Base-by-base conservation (phyloP, 1,140 invertebrate genomes). In the Drosophila grimshawi region DNA sequence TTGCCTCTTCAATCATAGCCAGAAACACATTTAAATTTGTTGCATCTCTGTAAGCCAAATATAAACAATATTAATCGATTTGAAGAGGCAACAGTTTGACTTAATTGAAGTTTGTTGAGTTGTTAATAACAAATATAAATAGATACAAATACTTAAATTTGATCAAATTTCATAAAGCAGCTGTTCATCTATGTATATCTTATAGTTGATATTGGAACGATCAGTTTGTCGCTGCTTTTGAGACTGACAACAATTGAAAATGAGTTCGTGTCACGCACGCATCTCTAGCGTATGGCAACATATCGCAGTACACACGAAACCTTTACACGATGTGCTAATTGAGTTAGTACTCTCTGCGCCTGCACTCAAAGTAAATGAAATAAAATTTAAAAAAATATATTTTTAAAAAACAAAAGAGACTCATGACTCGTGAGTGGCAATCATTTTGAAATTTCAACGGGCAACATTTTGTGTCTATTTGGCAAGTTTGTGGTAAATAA, bases 311-410 rank as follows among this genome's bases (percentile, higher is more conserved):
- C 19, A 19, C n/a, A 57, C 72, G 76, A 59, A 48, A 19, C 19
- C 19, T 77, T 81, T 81, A 78, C 78, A 86, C 78, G 66, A 88
- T 77, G 83, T 86, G 83, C 83, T 86, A 86, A 86, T 86, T 86
- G 85, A 86, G 83, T 86, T 88, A 86, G 80, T 86, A 73, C 64
- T 66, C 49, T 69, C 19, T 19, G 19, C 71, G 60, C 11, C 76
- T 76, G 73, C 74, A 68, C 2, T 19, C 49, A 19, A 59, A 35
- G 37, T 43, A 63, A 27, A 56, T 33, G 19, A 6, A 56, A 4
- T 32, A 60, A 35, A 46, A 37, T 19, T 19, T 19, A 63, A 33
- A 48, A 46, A 43, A 45, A 63, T n/a, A 35, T 33, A 5, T 39
- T 7, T 37, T 37, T 62, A 52, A n/a, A 48, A 49, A 37, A 56